These are phyloP conservation scores for Peucedramus taeniatus DNA, from an alignment of 2,113 vertebrate species.

Conservation along the genomic window DNA sequence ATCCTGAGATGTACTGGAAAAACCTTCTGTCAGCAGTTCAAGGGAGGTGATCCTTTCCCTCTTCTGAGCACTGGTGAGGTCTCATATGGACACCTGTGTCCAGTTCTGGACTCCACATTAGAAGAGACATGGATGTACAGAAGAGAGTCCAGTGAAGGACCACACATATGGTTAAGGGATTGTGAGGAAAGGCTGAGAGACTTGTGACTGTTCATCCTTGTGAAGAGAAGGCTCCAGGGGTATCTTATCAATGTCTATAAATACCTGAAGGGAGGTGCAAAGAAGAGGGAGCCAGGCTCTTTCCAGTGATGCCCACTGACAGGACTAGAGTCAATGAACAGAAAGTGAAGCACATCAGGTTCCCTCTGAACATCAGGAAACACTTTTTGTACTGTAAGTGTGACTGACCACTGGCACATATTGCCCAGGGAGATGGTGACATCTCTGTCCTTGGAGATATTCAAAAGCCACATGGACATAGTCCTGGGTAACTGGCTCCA, in stretches of 20 bases:
- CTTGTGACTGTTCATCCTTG: neutral
- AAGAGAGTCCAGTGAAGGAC: neutral
- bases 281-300: neutral
- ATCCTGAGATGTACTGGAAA: neutral
- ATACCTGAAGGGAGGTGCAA: neutral
- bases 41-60: neutral
- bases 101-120: neutral
- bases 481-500: neutral
- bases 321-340: neutral
- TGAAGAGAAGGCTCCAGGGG: neutral
- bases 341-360: neutral
- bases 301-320: neutral
- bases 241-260: neutral
- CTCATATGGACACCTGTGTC: neutral
- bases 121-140: fast-evolving
- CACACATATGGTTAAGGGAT: neutral
- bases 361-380: neutral
- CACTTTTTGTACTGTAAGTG: neutral
- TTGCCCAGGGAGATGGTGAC: neutral
- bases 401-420: neutral
- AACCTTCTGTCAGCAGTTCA: neutral
- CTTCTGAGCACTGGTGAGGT: neutral
- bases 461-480: neutral
- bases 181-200: neutral
- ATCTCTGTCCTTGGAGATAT: neutral